phyloP scores from a whole-genome alignment of 2,113 vertebrate genomes.

The Neodon shergylaensis region DNA sequence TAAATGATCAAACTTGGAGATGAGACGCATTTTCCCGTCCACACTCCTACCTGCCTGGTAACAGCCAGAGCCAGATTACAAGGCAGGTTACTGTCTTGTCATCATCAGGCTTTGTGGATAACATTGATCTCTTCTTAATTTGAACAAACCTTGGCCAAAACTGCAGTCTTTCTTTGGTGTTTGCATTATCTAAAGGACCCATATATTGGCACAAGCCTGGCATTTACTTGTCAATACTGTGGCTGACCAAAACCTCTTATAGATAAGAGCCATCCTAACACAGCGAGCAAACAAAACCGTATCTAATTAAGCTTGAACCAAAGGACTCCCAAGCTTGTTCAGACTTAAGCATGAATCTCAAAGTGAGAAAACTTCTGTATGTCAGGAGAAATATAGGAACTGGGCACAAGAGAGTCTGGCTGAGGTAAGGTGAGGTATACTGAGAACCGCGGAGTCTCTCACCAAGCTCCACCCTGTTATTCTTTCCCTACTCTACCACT shows the following conservation, averaged over 20 bases:
- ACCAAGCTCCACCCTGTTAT: too few species aligned
- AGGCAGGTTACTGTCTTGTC: background rate
- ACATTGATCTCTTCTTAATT: conserved; percentile 39
- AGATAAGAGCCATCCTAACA: background rate
- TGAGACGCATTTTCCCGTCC: background rate
- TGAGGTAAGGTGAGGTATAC: background rate
- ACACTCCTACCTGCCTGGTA: background rate
- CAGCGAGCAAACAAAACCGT: background rate
- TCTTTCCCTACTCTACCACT: background rate
- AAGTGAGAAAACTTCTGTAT: background rate
- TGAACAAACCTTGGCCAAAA: background rate
- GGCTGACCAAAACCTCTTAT: background rate
- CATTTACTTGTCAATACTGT: background rate
- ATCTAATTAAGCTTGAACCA: background rate
- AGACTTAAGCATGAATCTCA: background rate
- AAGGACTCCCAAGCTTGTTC: background rate
- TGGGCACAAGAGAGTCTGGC: background rate
- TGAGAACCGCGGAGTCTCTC: background rate
- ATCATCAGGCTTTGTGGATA: conserved; percentile 9
- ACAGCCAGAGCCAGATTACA: conserved; percentile 6
- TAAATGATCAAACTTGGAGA: background rate
- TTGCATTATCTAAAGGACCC: background rate
- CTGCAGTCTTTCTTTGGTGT: background rate
- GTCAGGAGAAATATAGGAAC: background rate
- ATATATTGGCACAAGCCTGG: background rate